Evolutionary conservation across 2,888 invertebrate genomes (phyloP).

Genomic region (Abrostola triplasia): DNA sequence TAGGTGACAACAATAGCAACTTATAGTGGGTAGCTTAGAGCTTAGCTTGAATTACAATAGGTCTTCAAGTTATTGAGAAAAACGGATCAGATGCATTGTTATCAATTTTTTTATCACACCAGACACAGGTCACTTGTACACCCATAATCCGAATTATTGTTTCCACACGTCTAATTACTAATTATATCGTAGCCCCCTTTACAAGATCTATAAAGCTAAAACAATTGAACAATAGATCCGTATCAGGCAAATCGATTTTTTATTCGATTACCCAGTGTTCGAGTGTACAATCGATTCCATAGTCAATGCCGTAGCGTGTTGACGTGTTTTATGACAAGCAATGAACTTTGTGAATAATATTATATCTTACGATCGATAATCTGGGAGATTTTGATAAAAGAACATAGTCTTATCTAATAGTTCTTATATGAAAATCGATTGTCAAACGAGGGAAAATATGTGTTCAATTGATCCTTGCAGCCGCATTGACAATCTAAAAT

Average conservation of each 20-base stretch:
- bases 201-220: conserved; percentile 28
- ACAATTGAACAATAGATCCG: conserved; percentile 73
- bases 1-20: too few relatives aligned
- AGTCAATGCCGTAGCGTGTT: conserved; percentile 64
- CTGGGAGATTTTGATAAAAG: conserved; percentile 23
- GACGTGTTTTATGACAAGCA: conserved; percentile 41
- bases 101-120: conserved; percentile 10
- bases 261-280: conserved; percentile 53
- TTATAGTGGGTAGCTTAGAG: too few relatives aligned
- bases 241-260: conserved; percentile 69
- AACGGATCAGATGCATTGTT: conserved; percentile 17
- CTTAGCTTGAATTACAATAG: not conserved
- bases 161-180: conserved; percentile 34
- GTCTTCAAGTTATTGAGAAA: not conserved
- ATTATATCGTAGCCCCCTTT: conserved; percentile 20
- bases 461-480: conserved; percentile 5
- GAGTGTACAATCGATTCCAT: conserved; percentile 66
- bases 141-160: conserved; percentile 34
- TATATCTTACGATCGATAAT: conserved; percentile 17
- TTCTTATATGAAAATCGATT: conserved; percentile 10
- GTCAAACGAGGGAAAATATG: conserved; percentile 17
- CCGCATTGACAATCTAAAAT: not conserved
- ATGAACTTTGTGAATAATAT: conserved; percentile 48
- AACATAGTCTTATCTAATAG: conserved; percentile 13
- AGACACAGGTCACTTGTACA: conserved; percentile 5